Base-by-base conservation (phyloP, 2,113 vertebrate genomes). In the Pseudorhombus dupliciocellatus region DNA sequence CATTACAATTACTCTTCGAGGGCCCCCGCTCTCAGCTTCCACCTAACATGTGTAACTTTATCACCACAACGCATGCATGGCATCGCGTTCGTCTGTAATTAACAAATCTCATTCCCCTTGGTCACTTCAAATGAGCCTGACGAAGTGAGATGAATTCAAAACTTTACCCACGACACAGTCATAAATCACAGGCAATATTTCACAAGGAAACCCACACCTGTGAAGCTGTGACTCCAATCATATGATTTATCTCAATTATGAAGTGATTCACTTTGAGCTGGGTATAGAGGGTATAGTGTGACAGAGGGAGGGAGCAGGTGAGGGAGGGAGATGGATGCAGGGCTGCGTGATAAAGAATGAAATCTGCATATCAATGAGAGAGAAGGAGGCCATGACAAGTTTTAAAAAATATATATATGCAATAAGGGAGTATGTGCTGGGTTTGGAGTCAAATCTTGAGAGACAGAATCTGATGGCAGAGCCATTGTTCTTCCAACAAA, bases 321-420 rank as follows among this genome's bases (percentile, higher is more conserved):
- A 57, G 77, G 44, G 54, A 70, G 58, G 67, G 15, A 77, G 50
- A 72, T 37, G n/a, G 12, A 31, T 7, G 28, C 56, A 26, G 46
- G 30, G 64, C 67, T 74, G 64, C 42, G 57, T 28, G 71, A 77
- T 71, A 65, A 65, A 70, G 67, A 46, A 31, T 28, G 4, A 22
- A 70, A 88, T 91, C 84, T 90, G 70, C 89, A 90, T 87, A 89
- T 87, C 83, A 92, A 92, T 16, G 42, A 92, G 84, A 67, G 46
- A 18, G 51, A 79, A 44, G 11, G 56, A 63, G 67, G 53, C 84
- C 79, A 88, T 54, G 31, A 73, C 37, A 55, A 59, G 61, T 40
- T 66, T 68, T 1, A 40, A 24, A 59, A 55, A 80, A 63, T 73
- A 77, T 5, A 37, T n/a, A n/a, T 4, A 10, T 5, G 10, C 18